phyloP scores from a whole-genome alignment of 2,888 invertebrate genomes.

The Drosophila prolongata region DNA sequence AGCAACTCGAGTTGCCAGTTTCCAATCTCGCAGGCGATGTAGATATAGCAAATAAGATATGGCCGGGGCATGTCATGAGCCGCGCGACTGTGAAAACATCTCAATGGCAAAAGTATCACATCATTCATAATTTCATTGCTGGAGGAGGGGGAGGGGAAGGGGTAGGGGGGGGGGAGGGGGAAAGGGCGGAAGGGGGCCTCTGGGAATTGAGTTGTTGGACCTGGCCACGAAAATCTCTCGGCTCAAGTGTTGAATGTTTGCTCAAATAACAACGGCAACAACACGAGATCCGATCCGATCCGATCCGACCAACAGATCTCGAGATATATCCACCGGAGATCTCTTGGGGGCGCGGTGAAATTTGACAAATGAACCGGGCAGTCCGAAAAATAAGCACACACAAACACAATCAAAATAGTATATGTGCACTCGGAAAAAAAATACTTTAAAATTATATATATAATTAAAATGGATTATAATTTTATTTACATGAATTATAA shows the following conservation, averaged over 20 bases:
- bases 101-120: conserved; percentile 79
- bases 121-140: conserved; percentile 81
- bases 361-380: conserved; percentile 74
- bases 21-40: conserved; percentile 68
- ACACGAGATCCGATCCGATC: conserved; percentile 25
- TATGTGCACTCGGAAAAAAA: too few relatives aligned
- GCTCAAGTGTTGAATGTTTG: conserved; percentile 80
- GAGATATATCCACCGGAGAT: conserved; percentile 54
- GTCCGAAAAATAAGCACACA: conserved; percentile 40
- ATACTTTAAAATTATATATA: too few relatives aligned
- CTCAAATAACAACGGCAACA: conserved; percentile 76
- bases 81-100: conserved; percentile 80
- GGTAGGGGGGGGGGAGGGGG: conserved; percentile 33
- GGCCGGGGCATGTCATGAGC: conserved; percentile 77
- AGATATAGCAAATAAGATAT: conserved; percentile 77
- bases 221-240: conserved; percentile 76
- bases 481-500: too few relatives aligned
- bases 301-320: conserved; percentile 32
- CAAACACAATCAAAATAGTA: conserved; percentile 11
- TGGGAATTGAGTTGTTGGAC: conserved; percentile 76
- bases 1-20: conserved; percentile 52
- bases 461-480: too few relatives aligned
- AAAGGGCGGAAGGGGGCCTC: conserved; percentile 6
- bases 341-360: conserved; percentile 73
- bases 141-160: too few relatives aligned